Evolutionary conservation across 2,888 invertebrate species (phyloP), one percentile per base, ranked within the genome.

Genomic region (Hipparchia sbordonii): DNA sequence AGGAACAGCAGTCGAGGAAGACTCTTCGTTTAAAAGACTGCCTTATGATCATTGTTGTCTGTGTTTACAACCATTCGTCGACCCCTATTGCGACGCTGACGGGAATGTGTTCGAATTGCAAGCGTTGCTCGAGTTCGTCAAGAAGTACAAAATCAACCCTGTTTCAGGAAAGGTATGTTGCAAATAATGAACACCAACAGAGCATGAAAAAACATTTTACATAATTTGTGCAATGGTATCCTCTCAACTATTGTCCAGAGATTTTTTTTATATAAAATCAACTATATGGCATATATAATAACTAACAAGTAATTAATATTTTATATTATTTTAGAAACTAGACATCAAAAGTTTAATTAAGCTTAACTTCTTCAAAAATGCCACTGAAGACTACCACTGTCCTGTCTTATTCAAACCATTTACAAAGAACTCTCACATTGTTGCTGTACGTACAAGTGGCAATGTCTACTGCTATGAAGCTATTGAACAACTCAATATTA

Each of bases 381-480:
- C 95, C 0, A 96, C 97, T 78, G 97, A 95, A 3, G 95, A 97
- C 79, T 97, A 96, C 84, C 98, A 99, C 84, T 99, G 99, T 81
- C 99, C 99, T 0, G 98, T 99, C 5, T 91, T 99, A 45, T 99
- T 97, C 85, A 98, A 98, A 89, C 95, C 96, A 0, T 98, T 99
- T 82, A 98, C 98, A 0, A 98, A 98, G 83, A 98, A 98, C 88
- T 98, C 98, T 0, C 97, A 99, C 83, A 98, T 99, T 87, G 98
- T 98, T 39, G 97, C 98, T 0, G 96, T 99, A 74, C 96, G 95
- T 71, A 96, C 96, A 0, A 98, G 98, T 8, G 99, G 99, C 46
- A 99, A 99, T 95, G 99, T 99, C 0, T 99, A 96, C 88, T 97
- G 97, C 0, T 96, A 96, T 93, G 99, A 99, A 95, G 99, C 99